Conservation (phyloP, 2,797 vertebrate species). For the Paguma larvata region DNA sequence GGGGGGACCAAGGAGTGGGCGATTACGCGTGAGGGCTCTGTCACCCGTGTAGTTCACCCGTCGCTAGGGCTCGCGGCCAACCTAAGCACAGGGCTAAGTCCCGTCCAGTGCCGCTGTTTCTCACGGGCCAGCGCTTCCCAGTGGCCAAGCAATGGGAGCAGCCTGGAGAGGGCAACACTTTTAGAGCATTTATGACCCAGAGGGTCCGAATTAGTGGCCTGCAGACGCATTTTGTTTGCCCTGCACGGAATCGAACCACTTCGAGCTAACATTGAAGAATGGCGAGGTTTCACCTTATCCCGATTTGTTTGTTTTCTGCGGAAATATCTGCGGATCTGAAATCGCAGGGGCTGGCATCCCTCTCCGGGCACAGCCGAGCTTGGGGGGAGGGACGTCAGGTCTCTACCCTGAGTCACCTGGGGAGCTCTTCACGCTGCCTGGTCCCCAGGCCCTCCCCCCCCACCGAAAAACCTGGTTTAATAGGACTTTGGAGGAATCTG, state of each 20-base stretch:
- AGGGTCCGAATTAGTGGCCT: neutral
- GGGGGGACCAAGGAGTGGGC: neutral
- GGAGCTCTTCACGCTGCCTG: neutral
- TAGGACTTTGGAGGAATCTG: neutral
- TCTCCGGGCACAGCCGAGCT: neutral
- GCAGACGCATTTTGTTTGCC: neutral
- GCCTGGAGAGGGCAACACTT: neutral
- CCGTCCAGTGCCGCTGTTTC: neutral
- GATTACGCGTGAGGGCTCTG: neutral
- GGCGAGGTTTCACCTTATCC: neutral
- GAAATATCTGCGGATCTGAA: neutral
- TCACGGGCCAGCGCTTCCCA: too few relatives aligned
- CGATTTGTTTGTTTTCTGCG: neutral
- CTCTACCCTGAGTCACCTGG: neutral
- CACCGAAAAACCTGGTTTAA: neutral
- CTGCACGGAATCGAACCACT: neutral
- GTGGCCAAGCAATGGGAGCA: neutral
- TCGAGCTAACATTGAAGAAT: slow-evolving; percentile 13
- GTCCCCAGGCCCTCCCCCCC: neutral
- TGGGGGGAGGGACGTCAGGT: neutral
- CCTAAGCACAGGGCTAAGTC: neutral
- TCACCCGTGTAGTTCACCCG: neutral
- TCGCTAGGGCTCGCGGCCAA: neutral
- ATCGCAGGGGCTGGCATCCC: too few relatives aligned
- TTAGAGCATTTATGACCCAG: neutral